These are phyloP conservation scores for Heteromurus nitidus DNA, from an alignment of 2,888 invertebrate genomes.

Conservation along the genomic window DNA sequence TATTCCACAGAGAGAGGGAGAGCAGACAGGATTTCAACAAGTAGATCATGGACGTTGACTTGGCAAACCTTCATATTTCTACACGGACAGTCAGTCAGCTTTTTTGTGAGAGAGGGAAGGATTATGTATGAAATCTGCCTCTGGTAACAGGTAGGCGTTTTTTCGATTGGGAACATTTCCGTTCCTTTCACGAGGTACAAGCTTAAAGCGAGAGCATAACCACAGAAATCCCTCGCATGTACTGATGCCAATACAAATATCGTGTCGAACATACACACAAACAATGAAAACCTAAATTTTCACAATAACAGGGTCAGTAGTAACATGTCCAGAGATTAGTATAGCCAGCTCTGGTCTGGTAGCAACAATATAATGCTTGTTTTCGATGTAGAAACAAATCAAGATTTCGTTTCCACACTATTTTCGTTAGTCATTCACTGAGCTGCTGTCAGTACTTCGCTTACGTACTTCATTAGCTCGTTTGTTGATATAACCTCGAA, in stretches of 20 bases:
- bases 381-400: neutral
- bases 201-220: too few species aligned
- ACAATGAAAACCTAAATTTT: constrained; percentile 3
- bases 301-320: constrained; percentile 29
- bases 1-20: neutral
- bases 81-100: too few species aligned
- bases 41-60: constrained; percentile 41
- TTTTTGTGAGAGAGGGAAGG: neutral
- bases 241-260: too few species aligned
- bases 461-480: constrained; percentile 29
- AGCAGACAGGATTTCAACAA: constrained; percentile 27
- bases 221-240: too few species aligned
- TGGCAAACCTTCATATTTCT: constrained; percentile 22
- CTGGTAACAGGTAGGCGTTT: constrained; percentile 44
- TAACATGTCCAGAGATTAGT: neutral
- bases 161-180: constrained; percentile 29
- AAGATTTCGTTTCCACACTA: neutral
- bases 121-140: neutral
- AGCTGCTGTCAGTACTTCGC: too few species aligned
- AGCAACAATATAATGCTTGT: neutral
- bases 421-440: neutral
- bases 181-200: too few species aligned
- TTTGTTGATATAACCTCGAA: constrained; percentile 58
- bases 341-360: neutral
- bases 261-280: neutral